phyloP scores from a whole-genome alignment of 2,113 vertebrate species.

The Balaeniceps rex region DNA sequence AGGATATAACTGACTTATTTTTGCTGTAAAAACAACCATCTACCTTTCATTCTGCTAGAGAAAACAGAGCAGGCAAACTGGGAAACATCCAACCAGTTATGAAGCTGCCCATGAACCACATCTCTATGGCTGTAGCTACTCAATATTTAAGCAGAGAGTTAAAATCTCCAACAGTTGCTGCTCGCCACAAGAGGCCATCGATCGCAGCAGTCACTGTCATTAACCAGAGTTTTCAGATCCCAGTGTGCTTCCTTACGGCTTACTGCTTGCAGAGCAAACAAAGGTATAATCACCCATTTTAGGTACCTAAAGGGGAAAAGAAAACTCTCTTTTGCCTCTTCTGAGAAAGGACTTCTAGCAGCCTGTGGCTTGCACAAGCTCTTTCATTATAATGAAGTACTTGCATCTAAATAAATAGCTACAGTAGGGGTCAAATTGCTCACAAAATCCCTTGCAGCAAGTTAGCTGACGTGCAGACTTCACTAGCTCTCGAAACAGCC shows the following conservation, averaged over 20 bases:
- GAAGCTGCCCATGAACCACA: not conserved
- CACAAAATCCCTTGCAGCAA: not conserved
- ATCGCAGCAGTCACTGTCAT: accelerated
- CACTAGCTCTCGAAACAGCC: not conserved
- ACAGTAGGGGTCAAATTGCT: not conserved
- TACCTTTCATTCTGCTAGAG: not conserved
- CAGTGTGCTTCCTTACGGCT: accelerated
- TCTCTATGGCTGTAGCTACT: not conserved
- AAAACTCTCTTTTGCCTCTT: not conserved
- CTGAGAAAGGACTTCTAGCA: not conserved
- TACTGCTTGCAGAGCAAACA: not conserved
- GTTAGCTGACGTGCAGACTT: not conserved
- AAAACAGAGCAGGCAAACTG: not conserved
- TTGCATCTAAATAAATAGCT: not conserved
- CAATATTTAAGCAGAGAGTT: not conserved
- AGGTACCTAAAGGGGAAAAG: not conserved
- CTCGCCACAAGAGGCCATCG: not conserved
- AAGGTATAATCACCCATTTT: not conserved
- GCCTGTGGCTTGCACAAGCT: not conserved
- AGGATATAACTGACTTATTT: not conserved
- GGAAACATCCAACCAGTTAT: not conserved
- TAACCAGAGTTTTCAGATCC: not conserved
- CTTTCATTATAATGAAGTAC: not conserved
- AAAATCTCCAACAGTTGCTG: not conserved
- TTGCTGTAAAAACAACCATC: not conserved